Evolutionary conservation across 2,888 invertebrate species (phyloP).

Genomic region (Neoaliturus tenellus): DNA sequence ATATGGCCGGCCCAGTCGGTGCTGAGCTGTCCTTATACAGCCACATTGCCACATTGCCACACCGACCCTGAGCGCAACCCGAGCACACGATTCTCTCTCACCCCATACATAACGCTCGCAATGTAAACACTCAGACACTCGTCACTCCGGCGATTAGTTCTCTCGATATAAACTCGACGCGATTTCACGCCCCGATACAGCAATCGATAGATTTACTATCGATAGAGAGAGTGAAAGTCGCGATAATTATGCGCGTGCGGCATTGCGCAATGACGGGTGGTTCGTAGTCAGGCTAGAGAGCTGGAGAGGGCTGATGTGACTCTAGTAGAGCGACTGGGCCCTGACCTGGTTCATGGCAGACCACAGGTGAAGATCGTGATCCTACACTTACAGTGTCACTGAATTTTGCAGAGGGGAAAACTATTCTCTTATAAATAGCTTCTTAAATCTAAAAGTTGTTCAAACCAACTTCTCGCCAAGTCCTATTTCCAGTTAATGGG

Average conservation of each 20-base stretch:
- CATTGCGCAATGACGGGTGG: neutral
- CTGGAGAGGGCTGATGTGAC: neutral
- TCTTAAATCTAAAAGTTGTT: no score
- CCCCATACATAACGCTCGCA: neutral
- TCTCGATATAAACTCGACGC: slow-evolving; percentile 2
- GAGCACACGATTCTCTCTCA: slow-evolving; percentile 44
- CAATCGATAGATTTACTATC: slow-evolving; percentile 13
- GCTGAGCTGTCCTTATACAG: slow-evolving; percentile 21
- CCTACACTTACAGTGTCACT: no score
- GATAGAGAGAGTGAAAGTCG: slow-evolving; percentile 6
- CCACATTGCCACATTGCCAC: slow-evolving; percentile 7
- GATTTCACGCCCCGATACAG: slow-evolving; percentile 29
- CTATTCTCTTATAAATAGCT: no score
- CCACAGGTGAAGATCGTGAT: neutral
- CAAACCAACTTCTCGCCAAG: no score
- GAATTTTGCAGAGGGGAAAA: no score
- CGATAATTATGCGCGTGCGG: slow-evolving; percentile 13
- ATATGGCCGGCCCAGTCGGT: slow-evolving; percentile 12
- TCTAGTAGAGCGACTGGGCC: neutral
- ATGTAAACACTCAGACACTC: neutral
- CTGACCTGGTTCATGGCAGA: neutral
- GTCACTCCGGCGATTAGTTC: slow-evolving; percentile 14
- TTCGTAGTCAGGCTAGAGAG: neutral
- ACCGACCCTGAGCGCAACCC: slow-evolving; percentile 34
- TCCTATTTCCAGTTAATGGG: no score